A percentile compares a stretch with the other conserved stretches of the same genome.
Conservation (phyloP, 1,140 invertebrate genomes). For the Cotesia glomerata region DNA sequence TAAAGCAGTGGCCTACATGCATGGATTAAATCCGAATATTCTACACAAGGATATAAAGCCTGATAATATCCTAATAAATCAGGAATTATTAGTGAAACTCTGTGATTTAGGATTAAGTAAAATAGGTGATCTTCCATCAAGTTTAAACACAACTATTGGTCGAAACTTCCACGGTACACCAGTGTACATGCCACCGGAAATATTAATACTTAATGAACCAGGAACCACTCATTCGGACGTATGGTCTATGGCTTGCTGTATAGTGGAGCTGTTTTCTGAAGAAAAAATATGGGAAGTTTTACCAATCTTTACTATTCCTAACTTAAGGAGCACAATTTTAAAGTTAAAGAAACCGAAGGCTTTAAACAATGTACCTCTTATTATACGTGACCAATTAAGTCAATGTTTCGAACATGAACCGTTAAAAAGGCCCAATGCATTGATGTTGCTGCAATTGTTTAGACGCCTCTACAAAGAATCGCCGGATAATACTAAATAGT, state of each 20-base stretch:
- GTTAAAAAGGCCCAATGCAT: not conserved
- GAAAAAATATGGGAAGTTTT: not conserved
- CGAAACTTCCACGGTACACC: constrained; percentile 14
- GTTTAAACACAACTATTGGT: constrained; percentile 3
- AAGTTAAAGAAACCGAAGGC: not conserved
- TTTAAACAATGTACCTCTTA: not conserved
- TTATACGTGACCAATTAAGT: not conserved
- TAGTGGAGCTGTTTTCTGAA: constrained; percentile 7
- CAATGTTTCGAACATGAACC: not conserved
- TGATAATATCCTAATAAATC: constrained; percentile 18
- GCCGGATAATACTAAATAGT: not conserved
- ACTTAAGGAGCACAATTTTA: not conserved
- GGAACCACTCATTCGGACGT: constrained; percentile 11
- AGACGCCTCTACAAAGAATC: not conserved
- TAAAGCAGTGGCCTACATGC: constrained; percentile 12
- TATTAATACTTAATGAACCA: constrained; percentile 9
- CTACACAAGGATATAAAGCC: constrained; percentile 21
- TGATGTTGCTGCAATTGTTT: not conserved
- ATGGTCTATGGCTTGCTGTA: constrained; percentile 16
- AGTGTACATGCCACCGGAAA: constrained; percentile 22
- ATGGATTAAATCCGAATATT: not conserved
- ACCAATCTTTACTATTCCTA: not conserved
- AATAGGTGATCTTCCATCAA: not conserved
- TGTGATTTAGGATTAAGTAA: constrained; percentile 23
- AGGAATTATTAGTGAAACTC: not conserved